phyloP scores from a whole-genome alignment of 2,888 invertebrate genomes.

The Pegoplata infirma region DNA sequence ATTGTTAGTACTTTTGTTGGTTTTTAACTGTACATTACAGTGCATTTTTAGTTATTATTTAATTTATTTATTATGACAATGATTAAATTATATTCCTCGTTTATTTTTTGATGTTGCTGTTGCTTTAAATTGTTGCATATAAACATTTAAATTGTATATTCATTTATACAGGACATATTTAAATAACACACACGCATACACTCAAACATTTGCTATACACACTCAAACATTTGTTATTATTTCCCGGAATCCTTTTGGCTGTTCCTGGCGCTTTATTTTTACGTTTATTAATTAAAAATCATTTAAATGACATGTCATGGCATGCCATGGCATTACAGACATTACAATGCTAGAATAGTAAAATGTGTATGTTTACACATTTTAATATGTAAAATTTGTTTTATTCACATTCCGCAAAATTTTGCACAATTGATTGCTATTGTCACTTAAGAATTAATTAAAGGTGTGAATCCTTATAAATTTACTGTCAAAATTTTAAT shows the following conservation, averaged over 20 bases:
- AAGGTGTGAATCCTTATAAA: slow-evolving; percentile 28
- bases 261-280: not conserved
- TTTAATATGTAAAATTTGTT: not conserved
- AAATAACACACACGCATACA: too few relatives aligned
- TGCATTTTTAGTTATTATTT: slow-evolving; percentile 4
- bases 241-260: not conserved
- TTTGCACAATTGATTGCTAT: slow-evolving; percentile 18
- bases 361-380: slow-evolving; percentile 26
- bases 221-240: not conserved
- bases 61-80: slow-evolving; percentile 34
- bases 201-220: not conserved
- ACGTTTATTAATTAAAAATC: slow-evolving; percentile 50
- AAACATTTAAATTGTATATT: slow-evolving; percentile 12
- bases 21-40: not conserved
- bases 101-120: too few relatives aligned
- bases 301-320: slow-evolving; percentile 53
- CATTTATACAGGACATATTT: not conserved
- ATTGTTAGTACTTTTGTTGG: too few relatives aligned
- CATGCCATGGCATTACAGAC: too few relatives aligned
- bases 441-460: slow-evolving; percentile 3
- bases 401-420: not conserved
- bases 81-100: slow-evolving; percentile 32
- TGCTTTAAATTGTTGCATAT: slow-evolving; percentile 7
- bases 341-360: slow-evolving; percentile 46
- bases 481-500: slow-evolving; percentile 25